Evolutionary conservation across 2,113 vertebrate species (phyloP), one percentile per base, ranked within the genome.

Genomic region (Syngnathus floridae): DNA sequence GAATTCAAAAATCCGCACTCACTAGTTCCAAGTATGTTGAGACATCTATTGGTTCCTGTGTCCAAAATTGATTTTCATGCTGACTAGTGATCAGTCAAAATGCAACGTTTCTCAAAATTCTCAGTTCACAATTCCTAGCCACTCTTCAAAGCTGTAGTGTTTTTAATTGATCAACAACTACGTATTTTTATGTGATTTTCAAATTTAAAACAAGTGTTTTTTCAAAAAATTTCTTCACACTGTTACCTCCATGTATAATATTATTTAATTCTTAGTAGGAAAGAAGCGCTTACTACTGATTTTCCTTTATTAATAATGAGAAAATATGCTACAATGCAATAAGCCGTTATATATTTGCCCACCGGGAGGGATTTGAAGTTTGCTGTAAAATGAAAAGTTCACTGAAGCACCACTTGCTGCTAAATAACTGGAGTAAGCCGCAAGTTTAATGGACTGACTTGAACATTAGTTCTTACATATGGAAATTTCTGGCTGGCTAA

Each of bases 291-390:
- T 12, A 59, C 37, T 19, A 22, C 58, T 40, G 58, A 60, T 31
- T 36, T 36, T 37, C 14, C 17, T 37, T 11, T 58, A 58, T 60
- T 60, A 40, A 40, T 41, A 60, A 22, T 40, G 58, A 40, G 54
- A 35, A 56, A 60, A 40, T 38, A 69, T 63, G 6, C 36, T 73
- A 66, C 60, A 61, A 12, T 54, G 57, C 19, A 71, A 56, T 73
- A 22, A 61, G 26, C n/a, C 31, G 17, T 31, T 63, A 68, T 43
- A 66, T 65, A 69, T 62, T 65, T 61, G 63, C 64, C 37, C 26
- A 37, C 11, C 31, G 64, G 6, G 14, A 37, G 13, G 31, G 65
- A 48, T 59, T 51, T 2, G 7, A 63, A 19, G 46, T 67, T 65
- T 41, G 7, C 13, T 40, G 2, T 65, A 38, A 58, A 66, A 66